These are phyloP conservation scores for Trypoxylon attenuatum DNA, from an alignment of 2,888 invertebrate genomes.

Conservation along the genomic window DNA sequence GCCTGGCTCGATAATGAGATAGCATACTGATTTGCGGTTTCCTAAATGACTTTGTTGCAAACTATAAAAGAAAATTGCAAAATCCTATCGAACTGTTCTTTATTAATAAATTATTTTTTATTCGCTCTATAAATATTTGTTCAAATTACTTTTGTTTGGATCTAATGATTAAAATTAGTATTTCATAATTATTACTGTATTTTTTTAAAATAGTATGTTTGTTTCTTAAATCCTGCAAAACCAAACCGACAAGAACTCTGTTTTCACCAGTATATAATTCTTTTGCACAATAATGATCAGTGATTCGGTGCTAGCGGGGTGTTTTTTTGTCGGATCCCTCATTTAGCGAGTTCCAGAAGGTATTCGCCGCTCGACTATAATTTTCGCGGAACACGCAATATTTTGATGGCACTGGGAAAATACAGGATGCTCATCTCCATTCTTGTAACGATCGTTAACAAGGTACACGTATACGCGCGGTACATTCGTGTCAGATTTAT, in stretches of 20 bases:
- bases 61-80: too few relatives aligned
- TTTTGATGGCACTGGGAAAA: background rate
- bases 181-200: too few relatives aligned
- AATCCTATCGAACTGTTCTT: too few relatives aligned
- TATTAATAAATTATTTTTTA: too few relatives aligned
- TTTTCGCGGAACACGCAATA: background rate
- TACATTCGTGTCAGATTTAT: constrained; percentile 2
- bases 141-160: too few relatives aligned
- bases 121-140: too few relatives aligned
- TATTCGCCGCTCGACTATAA: background rate
- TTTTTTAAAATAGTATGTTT: too few relatives aligned
- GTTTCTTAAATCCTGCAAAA: background rate
- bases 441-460: constrained; percentile 3
- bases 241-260: background rate
- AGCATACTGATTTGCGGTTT: constrained; percentile 24
- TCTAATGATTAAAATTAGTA: too few relatives aligned
- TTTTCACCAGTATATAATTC: background rate
- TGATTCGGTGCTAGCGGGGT: background rate
- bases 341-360: too few relatives aligned
- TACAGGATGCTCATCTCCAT: background rate
- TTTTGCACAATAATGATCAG: too few relatives aligned
- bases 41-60: too few relatives aligned
- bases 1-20: constrained; percentile 27
- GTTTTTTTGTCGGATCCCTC: background rate
- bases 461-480: background rate